phyloP scores from a whole-genome alignment of 2,797 vertebrate species.

The Pangasius macronema region DNA sequence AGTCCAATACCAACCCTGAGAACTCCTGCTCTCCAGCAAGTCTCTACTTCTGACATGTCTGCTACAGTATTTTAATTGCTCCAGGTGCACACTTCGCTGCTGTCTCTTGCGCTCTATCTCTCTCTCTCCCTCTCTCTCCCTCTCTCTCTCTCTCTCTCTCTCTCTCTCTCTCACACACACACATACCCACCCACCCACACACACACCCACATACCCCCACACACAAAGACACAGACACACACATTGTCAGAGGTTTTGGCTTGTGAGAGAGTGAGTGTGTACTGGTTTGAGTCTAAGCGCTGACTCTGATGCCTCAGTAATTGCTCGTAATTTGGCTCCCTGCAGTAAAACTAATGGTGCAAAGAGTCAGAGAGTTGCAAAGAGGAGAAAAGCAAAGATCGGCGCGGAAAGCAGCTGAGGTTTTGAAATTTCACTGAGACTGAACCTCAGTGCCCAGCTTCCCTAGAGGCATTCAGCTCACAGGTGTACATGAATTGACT shows the following conservation, averaged over 20 bases:
- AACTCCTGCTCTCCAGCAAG: conserved; percentile 24
- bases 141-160: not conserved
- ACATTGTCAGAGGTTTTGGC: not conserved
- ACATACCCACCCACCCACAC: not conserved
- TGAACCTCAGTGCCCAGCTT: not conserved
- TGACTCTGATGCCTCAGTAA: conserved; percentile 78
- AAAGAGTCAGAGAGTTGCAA: conserved; percentile 63
- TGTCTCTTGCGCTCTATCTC: not conserved
- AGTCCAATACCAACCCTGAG: not conserved
- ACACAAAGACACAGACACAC: conserved; percentile 3
- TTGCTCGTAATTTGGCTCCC: conserved; percentile 78
- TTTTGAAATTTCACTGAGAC: not conserved
- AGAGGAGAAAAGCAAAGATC: conserved; percentile 51
- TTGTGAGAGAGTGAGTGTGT: conserved; percentile 44
- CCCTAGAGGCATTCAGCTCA: not conserved
- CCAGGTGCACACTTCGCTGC: not conserved
- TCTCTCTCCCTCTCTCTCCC: not conserved
- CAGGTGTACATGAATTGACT: too few species aligned
- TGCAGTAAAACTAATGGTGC: conserved; percentile 78
- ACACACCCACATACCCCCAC: not conserved
- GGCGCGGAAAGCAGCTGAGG: conserved; percentile 39
- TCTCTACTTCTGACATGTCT: conserved; percentile 30
- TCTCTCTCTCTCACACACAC: not conserved
- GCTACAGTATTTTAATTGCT: conserved; percentile 40
- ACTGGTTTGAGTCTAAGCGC: conserved; percentile 74